Evolutionary conservation across 1,140 invertebrate species (phyloP).

Genomic region (Papilio glaucus): DNA sequence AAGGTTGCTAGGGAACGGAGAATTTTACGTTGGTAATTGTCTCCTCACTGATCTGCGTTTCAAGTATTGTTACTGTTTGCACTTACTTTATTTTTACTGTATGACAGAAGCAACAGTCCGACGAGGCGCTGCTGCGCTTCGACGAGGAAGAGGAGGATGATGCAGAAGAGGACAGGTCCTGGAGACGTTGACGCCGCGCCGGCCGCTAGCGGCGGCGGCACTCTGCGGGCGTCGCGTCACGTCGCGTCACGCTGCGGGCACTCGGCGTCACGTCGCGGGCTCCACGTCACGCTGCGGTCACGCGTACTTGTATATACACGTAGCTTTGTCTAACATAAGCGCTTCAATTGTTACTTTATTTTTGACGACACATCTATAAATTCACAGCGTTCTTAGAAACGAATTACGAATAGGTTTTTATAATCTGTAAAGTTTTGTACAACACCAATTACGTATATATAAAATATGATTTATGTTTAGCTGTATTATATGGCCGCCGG

Average conservation of each 20-base stretch:
- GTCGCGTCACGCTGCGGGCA: not conserved
- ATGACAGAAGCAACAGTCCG: conserved; percentile 45
- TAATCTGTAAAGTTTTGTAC: not conserved
- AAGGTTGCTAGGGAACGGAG: too few relatives aligned
- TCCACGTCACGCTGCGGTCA: not conserved
- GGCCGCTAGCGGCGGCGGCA: conserved; percentile 28
- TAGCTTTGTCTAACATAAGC: not conserved
- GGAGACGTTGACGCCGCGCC: conserved; percentile 70
- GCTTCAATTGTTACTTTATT: not conserved
- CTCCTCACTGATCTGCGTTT: too few relatives aligned
- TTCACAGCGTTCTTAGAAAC: not conserved
- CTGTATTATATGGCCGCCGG: too few relatives aligned
- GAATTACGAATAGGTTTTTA: not conserved
- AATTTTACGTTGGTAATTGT: too few relatives aligned
- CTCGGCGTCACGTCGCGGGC: not conserved
- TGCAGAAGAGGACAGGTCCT: conserved; percentile 67
- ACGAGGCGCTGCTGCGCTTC: conserved; percentile 66
- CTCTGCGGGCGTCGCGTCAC: conserved; percentile 1
- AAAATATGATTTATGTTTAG: too few relatives aligned
- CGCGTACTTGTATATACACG: not conserved
- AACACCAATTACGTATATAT: conserved; percentile 4
- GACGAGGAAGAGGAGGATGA: conserved; percentile 76
- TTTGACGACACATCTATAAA: not conserved
- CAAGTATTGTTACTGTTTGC: too few relatives aligned
- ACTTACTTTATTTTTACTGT: too few relatives aligned